phyloP scores from a whole-genome alignment of 2,888 invertebrate species.

The Brachycybe producta region DNA sequence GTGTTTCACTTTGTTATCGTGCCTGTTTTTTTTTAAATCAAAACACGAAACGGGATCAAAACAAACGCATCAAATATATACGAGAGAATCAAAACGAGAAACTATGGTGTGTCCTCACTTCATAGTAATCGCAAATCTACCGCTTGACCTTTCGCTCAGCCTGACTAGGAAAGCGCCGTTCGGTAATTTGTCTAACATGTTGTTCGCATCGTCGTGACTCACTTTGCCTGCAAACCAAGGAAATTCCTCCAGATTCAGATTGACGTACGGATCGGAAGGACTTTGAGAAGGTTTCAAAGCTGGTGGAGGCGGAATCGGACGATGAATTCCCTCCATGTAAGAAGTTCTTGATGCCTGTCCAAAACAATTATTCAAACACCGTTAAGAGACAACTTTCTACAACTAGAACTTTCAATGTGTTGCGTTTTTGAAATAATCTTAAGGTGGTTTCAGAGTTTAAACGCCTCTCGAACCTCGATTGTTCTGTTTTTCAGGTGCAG shows the following conservation, averaged over 20 bases:
- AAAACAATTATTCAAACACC: too few relatives aligned
- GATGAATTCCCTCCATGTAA: not conserved
- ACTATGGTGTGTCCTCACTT: conserved; percentile 21
- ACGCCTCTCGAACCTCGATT: too few relatives aligned
- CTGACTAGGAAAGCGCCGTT: conserved; percentile 26
- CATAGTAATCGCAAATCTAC: conserved; percentile 26
- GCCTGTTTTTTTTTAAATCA: too few relatives aligned
- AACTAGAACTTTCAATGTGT: too few relatives aligned
- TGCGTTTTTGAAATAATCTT: too few relatives aligned
- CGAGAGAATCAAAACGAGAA: not conserved
- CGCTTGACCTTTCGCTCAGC: conserved; percentile 27
- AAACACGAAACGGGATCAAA: not conserved
- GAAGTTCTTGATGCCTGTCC: too few relatives aligned
- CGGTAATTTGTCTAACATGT: conserved; percentile 24
- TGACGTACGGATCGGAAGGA: conserved; percentile 5
- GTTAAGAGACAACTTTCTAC: too few relatives aligned
- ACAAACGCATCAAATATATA: not conserved
- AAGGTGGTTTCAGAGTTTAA: too few relatives aligned
- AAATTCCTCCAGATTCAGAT: conserved; percentile 13
- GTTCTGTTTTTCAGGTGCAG: too few relatives aligned
- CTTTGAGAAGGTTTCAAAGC: not conserved
- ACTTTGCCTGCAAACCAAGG: conserved; percentile 25
- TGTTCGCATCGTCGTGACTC: conserved; percentile 25
- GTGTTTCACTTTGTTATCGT: conserved; percentile 54
- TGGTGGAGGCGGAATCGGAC: not conserved